phyloP scores from a whole-genome alignment of 2,888 invertebrate genomes.

The Synanthedon vespiformis region DNA sequence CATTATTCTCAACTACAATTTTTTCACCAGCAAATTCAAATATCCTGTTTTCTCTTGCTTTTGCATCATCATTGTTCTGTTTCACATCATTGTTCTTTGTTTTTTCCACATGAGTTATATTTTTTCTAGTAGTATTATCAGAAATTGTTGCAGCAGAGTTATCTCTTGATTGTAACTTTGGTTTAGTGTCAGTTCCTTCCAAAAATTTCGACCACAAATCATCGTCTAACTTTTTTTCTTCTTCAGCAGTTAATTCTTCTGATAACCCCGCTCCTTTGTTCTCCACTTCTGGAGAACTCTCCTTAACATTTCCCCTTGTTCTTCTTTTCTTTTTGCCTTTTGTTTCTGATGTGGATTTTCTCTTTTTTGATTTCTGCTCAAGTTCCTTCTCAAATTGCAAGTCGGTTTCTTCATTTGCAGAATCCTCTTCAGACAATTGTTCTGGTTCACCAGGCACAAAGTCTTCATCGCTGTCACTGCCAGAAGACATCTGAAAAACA shows the following conservation, averaged over 20 bases:
- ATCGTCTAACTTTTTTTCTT: constrained; percentile 79
- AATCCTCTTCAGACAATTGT: constrained; percentile 76
- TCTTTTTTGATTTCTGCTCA: constrained; percentile 39
- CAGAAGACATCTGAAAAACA: constrained; percentile 66
- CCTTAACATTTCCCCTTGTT: constrained; percentile 19
- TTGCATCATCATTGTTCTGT: constrained; percentile 43
- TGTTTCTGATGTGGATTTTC: constrained; percentile 27
- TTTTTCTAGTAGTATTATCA: neutral
- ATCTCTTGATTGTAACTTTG: constrained; percentile 26
- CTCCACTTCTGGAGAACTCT: constrained; percentile 10
- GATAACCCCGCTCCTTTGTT: constrained; percentile 26
- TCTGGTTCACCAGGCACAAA: constrained; percentile 77
- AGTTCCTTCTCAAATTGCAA: constrained; percentile 64
- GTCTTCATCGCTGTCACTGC: constrained; percentile 85
- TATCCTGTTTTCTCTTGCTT: constrained; percentile 73
- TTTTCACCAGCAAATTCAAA: constrained; percentile 93
- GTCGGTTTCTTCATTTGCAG: constrained; percentile 73
- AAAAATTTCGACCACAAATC: constrained; percentile 85
- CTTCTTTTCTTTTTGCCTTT: constrained; percentile 36
- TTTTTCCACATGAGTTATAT: neutral
- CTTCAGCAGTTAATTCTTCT: constrained; percentile 62
- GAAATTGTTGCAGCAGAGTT: constrained; percentile 8
- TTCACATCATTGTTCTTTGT: constrained; percentile 6
- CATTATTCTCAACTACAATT: constrained; percentile 66
- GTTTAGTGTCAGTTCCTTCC: constrained; percentile 73